phyloP scores from a whole-genome alignment of 2,113 vertebrate species.

The Myrmecophaga tridactyla region DNA sequence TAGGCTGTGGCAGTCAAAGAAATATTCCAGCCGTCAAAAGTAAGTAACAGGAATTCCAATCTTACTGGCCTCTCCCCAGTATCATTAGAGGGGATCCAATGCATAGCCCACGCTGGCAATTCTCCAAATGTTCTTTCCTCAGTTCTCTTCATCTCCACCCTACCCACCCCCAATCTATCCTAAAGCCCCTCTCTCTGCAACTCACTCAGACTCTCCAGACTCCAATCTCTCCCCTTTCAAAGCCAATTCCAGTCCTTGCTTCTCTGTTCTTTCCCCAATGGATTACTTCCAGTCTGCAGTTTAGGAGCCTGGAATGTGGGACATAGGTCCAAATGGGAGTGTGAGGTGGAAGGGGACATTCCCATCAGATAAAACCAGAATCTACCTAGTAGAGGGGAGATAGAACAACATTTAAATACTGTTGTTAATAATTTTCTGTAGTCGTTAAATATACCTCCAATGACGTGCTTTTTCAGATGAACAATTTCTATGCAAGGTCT shows the following conservation, averaged over 20 bases:
- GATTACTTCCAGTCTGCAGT: background rate
- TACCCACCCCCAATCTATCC: background rate
- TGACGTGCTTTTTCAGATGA: background rate
- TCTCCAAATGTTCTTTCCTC: background rate
- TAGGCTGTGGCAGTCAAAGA: background rate
- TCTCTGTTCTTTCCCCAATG: background rate
- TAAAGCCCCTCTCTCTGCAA: background rate
- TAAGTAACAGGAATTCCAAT: constrained; percentile 39
- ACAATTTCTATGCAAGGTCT: background rate
- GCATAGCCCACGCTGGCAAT: background rate
- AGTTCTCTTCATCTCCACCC: background rate
- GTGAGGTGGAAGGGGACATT: background rate
- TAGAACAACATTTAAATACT: background rate
- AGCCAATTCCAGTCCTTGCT: background rate
- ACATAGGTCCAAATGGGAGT: background rate
- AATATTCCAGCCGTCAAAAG: background rate
- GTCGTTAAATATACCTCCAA: background rate
- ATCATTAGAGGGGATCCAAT: background rate
- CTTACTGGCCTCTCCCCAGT: background rate
- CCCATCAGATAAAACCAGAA: background rate
- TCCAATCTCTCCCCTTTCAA: background rate
- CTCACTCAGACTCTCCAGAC: background rate
- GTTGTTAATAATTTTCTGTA: background rate
- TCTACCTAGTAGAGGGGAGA: background rate
- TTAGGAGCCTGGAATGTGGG: background rate